Base-by-base conservation (phyloP, 2,888 invertebrate genomes). In the Amblyjoppa proteus region DNA sequence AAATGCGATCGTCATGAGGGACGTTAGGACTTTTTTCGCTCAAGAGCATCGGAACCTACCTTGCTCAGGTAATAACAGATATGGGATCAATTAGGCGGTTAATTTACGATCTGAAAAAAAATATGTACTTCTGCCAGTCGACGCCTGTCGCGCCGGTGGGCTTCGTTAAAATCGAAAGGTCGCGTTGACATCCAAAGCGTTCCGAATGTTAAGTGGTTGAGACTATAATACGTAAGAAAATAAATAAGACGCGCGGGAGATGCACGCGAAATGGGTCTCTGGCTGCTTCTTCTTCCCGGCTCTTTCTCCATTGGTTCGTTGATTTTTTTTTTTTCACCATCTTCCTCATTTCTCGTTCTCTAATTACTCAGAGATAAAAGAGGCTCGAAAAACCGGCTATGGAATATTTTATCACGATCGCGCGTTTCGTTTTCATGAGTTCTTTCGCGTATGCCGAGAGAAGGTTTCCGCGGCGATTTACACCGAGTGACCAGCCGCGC, bases 311-410 rank as follows among this genome's bases (percentile, higher is more conserved):
- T 7, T 68, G 16, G 20, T 51, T 45, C 38, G 53, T 64, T 49
- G 2, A 34, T 51, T 41, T 58, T 58, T 58, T 58, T 56, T 56
- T 25, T 58, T 28, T 25, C 58, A 58, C 58, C 20, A 49, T 64
- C 56, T 82, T 41, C 45, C 68, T 83, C 82, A 56, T 68, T 76
- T 77, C 82, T 56, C 77, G 68, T 45, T 71, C 66, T 58, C 45
- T 73, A 83, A 83, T 81, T 80, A 84, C 77, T 56, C 81, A 70
- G 85, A 87, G 85, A 87, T 87, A 81, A 85, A 85, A 71, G 85
- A 81, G 75, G 28, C 77, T 73, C 77, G 81, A 31, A 28, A 85
- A 85, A 82, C 85, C 87, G 77, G 85, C 80, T 82, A 83, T 61
- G 64, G 74, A 68, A 81, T 85, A 85, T 85, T 83, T 83, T 79